Conservation (phyloP, 2,888 invertebrate species). For the Tineola bisselliella region DNA sequence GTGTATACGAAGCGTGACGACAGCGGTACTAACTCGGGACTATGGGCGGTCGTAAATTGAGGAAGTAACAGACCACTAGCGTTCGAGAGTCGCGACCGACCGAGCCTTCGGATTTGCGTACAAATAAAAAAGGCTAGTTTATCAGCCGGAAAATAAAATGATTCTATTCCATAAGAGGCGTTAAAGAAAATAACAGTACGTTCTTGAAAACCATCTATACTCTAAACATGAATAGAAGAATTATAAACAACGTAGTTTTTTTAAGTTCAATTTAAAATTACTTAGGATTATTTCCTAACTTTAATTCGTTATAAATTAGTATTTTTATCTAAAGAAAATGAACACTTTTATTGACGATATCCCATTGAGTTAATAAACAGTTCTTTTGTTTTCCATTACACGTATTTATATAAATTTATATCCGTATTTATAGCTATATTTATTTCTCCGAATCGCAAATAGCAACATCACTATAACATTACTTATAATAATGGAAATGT, state of each 20-base stretch:
- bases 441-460: too few relatives aligned
- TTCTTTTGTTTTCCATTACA: too few relatives aligned
- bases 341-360: too few relatives aligned
- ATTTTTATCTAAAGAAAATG: background rate
- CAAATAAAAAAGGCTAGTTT: constrained; percentile 51
- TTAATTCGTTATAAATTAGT: background rate
- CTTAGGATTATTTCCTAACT: background rate
- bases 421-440: too few relatives aligned
- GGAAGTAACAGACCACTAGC: constrained; percentile 48
- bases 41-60: constrained; percentile 49
- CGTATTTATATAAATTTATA: too few relatives aligned
- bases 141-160: constrained; percentile 37
- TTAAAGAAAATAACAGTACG: constrained; percentile 2
- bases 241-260: background rate
- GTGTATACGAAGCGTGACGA: constrained; percentile 54
- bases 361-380: too few relatives aligned
- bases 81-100: constrained; percentile 23
- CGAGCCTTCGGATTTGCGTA: constrained; percentile 51
- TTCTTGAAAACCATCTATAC: background rate
- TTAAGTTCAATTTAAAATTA: background rate
- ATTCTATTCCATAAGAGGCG: background rate
- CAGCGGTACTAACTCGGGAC: constrained; percentile 51
- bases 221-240: too few relatives aligned
- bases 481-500: constrained; percentile 1
- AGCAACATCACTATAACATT: background rate